Evolutionary conservation across 2,888 invertebrate genomes (phyloP).

Genomic region (Steinernema carpocapsae): DNA sequence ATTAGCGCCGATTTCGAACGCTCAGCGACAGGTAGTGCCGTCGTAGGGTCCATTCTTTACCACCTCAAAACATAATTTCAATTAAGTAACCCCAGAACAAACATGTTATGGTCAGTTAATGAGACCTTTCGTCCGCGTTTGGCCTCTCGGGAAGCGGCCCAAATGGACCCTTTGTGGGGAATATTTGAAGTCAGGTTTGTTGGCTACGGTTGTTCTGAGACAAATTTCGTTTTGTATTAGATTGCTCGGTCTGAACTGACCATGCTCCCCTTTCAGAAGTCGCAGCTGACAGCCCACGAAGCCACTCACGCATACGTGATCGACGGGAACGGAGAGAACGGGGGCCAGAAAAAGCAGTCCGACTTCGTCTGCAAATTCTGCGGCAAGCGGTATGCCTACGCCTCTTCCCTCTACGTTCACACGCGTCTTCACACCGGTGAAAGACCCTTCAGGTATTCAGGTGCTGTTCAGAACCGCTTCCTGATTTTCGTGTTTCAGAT

Average conservation of each 20-base stretch:
- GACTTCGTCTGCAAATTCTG: constrained; percentile 64
- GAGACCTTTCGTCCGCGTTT: no score
- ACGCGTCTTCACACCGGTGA: constrained; percentile 68
- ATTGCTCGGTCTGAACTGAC: background rate
- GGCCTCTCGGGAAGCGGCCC: no score
- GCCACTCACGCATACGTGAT: constrained; percentile 56
- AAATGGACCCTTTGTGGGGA: no score
- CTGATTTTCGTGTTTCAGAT: constrained; percentile 43
- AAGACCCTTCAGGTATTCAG: constrained; percentile 53
- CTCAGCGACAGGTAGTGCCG: no score
- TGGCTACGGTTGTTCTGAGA: background rate
- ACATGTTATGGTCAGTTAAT: no score
- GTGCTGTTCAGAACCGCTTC: constrained; percentile 2
- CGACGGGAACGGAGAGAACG: constrained; percentile 10
- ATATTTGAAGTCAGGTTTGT: no score
- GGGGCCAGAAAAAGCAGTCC: constrained; percentile 28
- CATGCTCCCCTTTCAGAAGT: constrained; percentile 57
- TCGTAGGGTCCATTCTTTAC: no score
- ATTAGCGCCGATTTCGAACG: no score
- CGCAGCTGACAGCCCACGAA: constrained; percentile 68
- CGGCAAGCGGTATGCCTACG: constrained; percentile 66
- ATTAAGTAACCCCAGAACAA: no score
- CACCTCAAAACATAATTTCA: no score
- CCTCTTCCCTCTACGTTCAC: constrained; percentile 66
- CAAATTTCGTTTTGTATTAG: background rate